Evolutionary conservation across 2,113 vertebrate species (phyloP).

Genomic region (Balaenoptera acutorostrata): DNA sequence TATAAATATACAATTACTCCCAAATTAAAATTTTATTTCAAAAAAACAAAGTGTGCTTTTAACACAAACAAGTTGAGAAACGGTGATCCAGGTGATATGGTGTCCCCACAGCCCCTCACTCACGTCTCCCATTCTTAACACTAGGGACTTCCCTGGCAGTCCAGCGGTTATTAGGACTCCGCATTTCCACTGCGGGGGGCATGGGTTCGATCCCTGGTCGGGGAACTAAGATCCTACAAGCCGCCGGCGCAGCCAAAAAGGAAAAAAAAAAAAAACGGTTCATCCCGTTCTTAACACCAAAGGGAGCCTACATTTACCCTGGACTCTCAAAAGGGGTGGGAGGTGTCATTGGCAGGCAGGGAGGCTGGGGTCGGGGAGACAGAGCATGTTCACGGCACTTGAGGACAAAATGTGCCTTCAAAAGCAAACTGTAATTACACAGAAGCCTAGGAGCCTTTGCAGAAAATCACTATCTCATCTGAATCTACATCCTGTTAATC

Average conservation of each 20-base stretch:
- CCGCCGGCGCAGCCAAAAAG: too few relatives aligned
- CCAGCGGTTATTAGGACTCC: too few relatives aligned
- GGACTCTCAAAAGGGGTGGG: not conserved
- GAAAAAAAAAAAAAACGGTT: too few relatives aligned
- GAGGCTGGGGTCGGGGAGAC: not conserved
- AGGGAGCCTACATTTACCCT: not conserved
- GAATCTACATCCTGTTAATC: slow-evolving; percentile 59
- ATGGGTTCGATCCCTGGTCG: too few relatives aligned
- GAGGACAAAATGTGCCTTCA: slow-evolving; percentile 50
- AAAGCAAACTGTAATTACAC: slow-evolving; percentile 48
- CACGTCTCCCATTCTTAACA: not conserved
- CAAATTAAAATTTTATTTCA: not conserved
- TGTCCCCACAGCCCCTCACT: not conserved
- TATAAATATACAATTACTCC: not conserved
- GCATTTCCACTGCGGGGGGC: too few relatives aligned
- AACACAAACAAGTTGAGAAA: not conserved
- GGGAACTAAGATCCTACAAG: too few relatives aligned
- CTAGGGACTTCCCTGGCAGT: too few relatives aligned
- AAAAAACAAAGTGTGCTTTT: not conserved
- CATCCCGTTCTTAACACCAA: not conserved
- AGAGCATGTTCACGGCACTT: not conserved
- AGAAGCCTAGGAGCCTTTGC: not conserved
- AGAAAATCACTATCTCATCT: slow-evolving; percentile 57
- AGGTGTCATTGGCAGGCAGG: not conserved
- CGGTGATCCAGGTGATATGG: not conserved